A percentile compares a stretch with the other conserved stretches of the same genome.
Conservation (phyloP, 2,797 vertebrate species). For the Girardinus metallicus region DNA sequence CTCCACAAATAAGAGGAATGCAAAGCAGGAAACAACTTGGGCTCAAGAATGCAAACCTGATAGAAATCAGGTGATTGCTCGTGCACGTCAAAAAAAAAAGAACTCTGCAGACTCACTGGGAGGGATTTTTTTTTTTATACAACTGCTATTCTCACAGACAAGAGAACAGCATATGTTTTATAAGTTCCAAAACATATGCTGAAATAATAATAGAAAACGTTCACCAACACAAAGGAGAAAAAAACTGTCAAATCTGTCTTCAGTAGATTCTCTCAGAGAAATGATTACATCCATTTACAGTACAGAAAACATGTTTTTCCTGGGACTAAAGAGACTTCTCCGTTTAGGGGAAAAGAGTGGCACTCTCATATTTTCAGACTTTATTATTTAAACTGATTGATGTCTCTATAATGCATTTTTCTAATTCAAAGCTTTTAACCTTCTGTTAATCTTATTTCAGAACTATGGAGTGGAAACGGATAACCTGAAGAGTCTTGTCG, state of each 20-base stretch:
- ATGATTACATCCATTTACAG: conserved; percentile 36
- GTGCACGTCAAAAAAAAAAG: conserved; percentile 24
- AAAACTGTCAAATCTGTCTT: conserved; percentile 16
- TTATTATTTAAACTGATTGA: not conserved
- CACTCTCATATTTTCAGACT: conserved; percentile 18
- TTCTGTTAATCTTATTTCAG: conserved; percentile 68
- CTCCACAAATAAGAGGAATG: conserved; percentile 62
- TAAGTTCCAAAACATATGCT: too few relatives aligned
- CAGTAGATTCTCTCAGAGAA: conserved; percentile 28
- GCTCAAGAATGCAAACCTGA: conserved; percentile 67
- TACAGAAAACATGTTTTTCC: conserved; percentile 39
- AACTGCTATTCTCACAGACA: conserved; percentile 19
- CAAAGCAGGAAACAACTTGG: conserved; percentile 52
- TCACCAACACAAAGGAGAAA: too few relatives aligned
- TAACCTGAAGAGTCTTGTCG: conserved; percentile 92
- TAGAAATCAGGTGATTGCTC: conserved; percentile 62
- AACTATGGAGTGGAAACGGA: conserved; percentile 97
- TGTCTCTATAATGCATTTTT: not conserved
- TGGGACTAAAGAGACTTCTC: not conserved
- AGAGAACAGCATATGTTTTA: not conserved
- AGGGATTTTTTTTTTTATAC: conserved; percentile 23
- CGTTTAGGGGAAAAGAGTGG: not conserved
- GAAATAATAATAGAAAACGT: too few relatives aligned
- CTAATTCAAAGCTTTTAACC: conserved; percentile 5
- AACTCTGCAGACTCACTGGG: conserved; percentile 13